Percentiles rank a stretch among this genome's conserved stretches.
Evolutionary conservation across 2,888 invertebrate genomes (phyloP).

Genomic region (Mimas tiliae): DNA sequence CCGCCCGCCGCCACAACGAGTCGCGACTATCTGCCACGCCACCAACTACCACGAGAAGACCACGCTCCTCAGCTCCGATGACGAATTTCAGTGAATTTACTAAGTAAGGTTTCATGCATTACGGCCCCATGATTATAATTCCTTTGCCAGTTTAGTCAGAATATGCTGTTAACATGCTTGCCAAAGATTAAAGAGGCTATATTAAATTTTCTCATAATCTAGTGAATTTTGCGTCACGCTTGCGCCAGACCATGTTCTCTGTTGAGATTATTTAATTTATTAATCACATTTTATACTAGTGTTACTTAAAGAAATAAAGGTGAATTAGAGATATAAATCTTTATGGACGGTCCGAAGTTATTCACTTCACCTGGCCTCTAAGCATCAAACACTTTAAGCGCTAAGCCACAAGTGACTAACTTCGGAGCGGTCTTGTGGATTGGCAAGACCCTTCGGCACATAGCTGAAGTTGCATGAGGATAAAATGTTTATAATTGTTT

Average conservation of each 20-base stretch:
- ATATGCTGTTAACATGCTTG: slow-evolving; percentile 2
- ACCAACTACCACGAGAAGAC: slow-evolving; percentile 97
- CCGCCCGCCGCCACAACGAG: slow-evolving; percentile 88
- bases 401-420: too few species aligned
- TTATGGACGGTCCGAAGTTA: too few species aligned
- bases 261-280: not conserved
- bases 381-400: too few species aligned
- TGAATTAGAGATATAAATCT: not conserved
- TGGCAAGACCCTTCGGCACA: not conserved
- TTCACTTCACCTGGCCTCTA: too few species aligned
- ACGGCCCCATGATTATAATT: slow-evolving; percentile 16
- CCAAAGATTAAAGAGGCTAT: slow-evolving; percentile 12
- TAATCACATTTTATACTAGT: not conserved
- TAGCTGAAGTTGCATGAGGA: not conserved
- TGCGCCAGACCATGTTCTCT: not conserved
- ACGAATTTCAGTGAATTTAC: slow-evolving; percentile 92
- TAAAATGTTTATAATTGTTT: slow-evolving; percentile 2
- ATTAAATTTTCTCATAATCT: not conserved
- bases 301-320: not conserved
- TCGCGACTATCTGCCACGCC: slow-evolving; percentile 90
- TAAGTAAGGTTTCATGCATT: slow-evolving; percentile 14
- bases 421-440: too few species aligned
- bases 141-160: slow-evolving; percentile 13
- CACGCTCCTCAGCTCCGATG: slow-evolving; percentile 97
- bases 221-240: slow-evolving; percentile 5